These are phyloP conservation scores for Rosalia funebris DNA, from an alignment of 2,888 invertebrate species.

Conservation along the genomic window DNA sequence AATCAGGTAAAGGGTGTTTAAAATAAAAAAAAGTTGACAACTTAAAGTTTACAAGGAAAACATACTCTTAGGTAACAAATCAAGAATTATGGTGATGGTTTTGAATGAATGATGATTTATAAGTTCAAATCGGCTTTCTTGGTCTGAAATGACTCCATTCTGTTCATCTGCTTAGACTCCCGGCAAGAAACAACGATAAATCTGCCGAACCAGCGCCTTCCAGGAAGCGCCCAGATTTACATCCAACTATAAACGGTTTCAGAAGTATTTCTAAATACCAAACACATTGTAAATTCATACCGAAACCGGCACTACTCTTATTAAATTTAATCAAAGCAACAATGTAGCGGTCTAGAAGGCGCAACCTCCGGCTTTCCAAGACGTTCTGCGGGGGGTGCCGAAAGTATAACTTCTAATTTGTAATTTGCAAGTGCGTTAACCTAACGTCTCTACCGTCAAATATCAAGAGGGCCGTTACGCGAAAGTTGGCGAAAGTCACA, in stretches of 20 bases:
- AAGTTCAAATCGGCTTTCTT: no score
- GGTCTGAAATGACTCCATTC: no score
- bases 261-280: slow-evolving; percentile 51
- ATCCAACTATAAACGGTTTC: background rate
- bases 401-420: slow-evolving; percentile 63
- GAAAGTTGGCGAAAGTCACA: slow-evolving; percentile 61
- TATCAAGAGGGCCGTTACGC: slow-evolving; percentile 61
- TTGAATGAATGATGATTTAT: no score
- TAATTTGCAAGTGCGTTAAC: slow-evolving; percentile 63
- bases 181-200: no score
- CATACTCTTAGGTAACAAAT: no score
- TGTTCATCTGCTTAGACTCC: no score
- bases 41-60: no score
- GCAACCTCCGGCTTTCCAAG: slow-evolving; percentile 41
- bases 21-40: no score
- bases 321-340: slow-evolving; percentile 63
- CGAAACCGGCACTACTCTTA: slow-evolving; percentile 51
- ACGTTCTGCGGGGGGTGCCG: slow-evolving; percentile 48
- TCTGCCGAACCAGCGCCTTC: no score
- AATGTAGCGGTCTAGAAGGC: slow-evolving; percentile 56
- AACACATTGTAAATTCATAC: slow-evolving; percentile 50
- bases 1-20: no score
- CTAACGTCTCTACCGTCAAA: slow-evolving; percentile 59
- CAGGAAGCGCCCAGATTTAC: background rate
- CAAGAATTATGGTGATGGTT: no score